phyloP scores from a whole-genome alignment of 2,113 vertebrate species.

The Delphinus delphis region DNA sequence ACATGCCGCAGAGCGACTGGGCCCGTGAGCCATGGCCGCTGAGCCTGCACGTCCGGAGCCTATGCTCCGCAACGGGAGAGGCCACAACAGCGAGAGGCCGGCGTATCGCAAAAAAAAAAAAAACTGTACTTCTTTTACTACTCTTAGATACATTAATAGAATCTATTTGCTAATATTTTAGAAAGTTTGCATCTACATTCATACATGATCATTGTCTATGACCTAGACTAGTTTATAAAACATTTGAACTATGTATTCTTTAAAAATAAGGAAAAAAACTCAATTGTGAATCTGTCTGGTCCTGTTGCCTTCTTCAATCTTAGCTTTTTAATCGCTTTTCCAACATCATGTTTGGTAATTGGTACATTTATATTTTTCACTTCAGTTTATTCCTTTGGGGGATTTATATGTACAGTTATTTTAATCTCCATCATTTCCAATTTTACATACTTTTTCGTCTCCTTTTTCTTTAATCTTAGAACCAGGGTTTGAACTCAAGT shows the following conservation, averaged over 20 bases:
- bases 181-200: neutral
- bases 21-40: too few species aligned
- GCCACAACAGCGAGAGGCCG: too few species aligned
- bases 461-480: neutral
- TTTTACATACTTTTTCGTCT: neutral
- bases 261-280: neutral
- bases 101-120: too few species aligned
- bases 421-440: neutral
- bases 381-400: neutral
- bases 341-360: neutral
- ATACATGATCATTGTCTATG: neutral
- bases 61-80: too few species aligned
- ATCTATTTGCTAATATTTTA: constrained; percentile 17
- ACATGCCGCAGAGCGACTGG: too few species aligned
- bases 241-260: neutral
- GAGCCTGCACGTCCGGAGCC: too few species aligned
- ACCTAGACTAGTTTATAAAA: neutral
- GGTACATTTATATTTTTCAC: neutral
- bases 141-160: neutral
- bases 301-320: neutral
- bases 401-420: neutral
- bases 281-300: neutral
- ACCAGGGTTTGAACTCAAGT: neutral
- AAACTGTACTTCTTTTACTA: neutral
- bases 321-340: neutral